These are phyloP conservation scores for Muscicapa comitata DNA, from an alignment of 2,797 vertebrate species.

Conservation along the genomic window DNA sequence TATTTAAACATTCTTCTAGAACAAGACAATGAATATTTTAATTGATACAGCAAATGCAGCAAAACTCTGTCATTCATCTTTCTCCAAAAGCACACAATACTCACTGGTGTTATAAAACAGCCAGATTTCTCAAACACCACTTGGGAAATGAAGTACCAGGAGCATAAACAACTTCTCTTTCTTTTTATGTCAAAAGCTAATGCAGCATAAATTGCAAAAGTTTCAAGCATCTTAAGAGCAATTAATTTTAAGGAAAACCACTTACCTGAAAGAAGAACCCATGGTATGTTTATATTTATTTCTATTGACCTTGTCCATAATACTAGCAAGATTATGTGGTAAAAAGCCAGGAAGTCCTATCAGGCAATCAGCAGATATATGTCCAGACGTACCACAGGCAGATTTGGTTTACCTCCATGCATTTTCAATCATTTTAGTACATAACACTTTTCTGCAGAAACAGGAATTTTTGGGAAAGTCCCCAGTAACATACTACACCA, in stretches of 20 bases:
- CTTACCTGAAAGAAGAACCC: slow-evolving; percentile 41
- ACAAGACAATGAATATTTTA: background rate
- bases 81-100: slow-evolving; percentile 5
- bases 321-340: slow-evolving; percentile 28
- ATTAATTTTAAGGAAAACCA: background rate
- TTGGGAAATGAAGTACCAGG: background rate
- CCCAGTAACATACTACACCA: too few species aligned
- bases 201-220: background rate
- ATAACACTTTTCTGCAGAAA: background rate
- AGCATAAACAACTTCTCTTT: slow-evolving; percentile 21
- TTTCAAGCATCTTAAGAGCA: slow-evolving; percentile 28
- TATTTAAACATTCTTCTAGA: background rate
- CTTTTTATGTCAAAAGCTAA: slow-evolving; percentile 26
- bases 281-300: background rate
- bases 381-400: background rate
- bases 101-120: slow-evolving; percentile 27
- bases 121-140: slow-evolving; percentile 35
- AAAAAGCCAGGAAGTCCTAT: background rate
- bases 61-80: background rate
- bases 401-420: background rate
- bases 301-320: background rate
- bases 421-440: background rate
- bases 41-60: slow-evolving; percentile 51
- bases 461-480: background rate
- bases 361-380: background rate